Conservation (phyloP, 2,888 invertebrate genomes). For the Thalpophila matura region DNA sequence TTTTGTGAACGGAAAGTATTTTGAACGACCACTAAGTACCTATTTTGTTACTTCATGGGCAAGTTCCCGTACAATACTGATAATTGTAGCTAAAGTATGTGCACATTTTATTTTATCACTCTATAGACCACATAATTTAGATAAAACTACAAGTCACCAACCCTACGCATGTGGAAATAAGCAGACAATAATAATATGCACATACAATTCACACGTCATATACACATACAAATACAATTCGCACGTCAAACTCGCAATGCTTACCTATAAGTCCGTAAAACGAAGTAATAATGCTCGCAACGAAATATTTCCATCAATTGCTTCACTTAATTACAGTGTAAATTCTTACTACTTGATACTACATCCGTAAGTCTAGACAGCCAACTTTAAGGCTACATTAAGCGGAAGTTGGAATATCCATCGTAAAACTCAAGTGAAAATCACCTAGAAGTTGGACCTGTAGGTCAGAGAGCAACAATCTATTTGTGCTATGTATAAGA, state of each 20-base stretch:
- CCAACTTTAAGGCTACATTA: conserved; percentile 20
- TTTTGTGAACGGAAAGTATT: background rate
- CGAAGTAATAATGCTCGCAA: background rate
- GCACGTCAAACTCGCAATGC: conserved; percentile 12
- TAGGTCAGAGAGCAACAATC: too few species aligned
- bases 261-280: conserved; percentile 12
- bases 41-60: background rate
- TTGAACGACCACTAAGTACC: too few species aligned
- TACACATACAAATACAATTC: too few species aligned
- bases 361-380: conserved; percentile 42
- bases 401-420: background rate
- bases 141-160: background rate
- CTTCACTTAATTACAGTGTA: conserved; percentile 2
- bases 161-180: conserved; percentile 3
- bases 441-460: too few species aligned
- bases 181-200: conserved; percentile 3
- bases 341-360: conserved; percentile 19
- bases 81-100: too few species aligned
- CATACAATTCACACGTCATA: conserved; percentile 12
- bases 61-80: background rate
- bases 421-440: background rate
- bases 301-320: conserved; percentile 11
- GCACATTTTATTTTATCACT: background rate
- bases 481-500: too few species aligned
- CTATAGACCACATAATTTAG: background rate